Base-by-base conservation (phyloP, 2,113 vertebrate species). In the Ophthalmolycus amberensis region DNA sequence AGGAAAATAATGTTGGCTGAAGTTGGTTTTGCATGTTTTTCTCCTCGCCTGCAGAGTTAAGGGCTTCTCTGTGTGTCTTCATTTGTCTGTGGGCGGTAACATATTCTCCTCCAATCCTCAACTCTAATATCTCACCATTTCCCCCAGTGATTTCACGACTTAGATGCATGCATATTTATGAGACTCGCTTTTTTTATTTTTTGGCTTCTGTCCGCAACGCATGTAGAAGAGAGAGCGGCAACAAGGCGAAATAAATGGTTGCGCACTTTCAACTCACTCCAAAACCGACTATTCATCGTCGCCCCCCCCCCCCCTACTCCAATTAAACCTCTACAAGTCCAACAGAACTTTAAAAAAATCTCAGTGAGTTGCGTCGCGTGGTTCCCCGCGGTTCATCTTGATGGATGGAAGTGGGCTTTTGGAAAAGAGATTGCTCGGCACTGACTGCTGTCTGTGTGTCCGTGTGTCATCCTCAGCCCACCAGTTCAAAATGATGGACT, bases 401-500 rank as follows among this genome's bases (percentile, higher is more conserved):
- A 92, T 78, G 85, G 82, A 84, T 87, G 82, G 59, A 84, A 75
- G 73, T 50, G 63, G 38, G 75, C 65, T 83, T 88, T 83, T 60
- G 59, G 70, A 20, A 70, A 71, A 81, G 56, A 85, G 64, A 82
- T 83, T 80, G 52, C 71, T 69, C 63, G 66, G 77, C 71, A 74
- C 71, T 84, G 68, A 81, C 65, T 54, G 42, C 40, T 84, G 62
- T 79, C n/a, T 86, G 74, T 84, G 79, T 83, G 64, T 84, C 25
- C 44, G 54, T 83, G 60, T 76, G 25, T 60, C 82, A 40, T 82
- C 93, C 91, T 50, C 94, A 97, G 98, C 96, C 69, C 96, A 96
- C 91, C 98, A 97, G 90, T 97, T 98, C 96, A 99, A 99, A 96
- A 99, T 99, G 98, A 99, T 99, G 97, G 98, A 97, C 96, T 99